Evolutionary conservation across 1,140 invertebrate species (phyloP), one percentile per base, ranked within the genome.

Genomic region (Solenopsis invicta): DNA sequence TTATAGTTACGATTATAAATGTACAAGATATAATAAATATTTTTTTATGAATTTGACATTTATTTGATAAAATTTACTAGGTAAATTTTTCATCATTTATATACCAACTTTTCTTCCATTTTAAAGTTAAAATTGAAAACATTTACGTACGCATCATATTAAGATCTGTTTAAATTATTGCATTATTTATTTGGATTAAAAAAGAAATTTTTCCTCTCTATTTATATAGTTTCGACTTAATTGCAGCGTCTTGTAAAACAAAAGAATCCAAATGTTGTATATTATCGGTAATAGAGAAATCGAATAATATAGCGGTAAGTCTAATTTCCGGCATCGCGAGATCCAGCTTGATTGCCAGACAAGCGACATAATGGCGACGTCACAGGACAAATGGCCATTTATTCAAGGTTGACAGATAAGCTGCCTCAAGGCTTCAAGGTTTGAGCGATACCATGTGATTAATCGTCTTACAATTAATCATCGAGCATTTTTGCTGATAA

Each of bases 391-490:
- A 71, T 59, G 41, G 52, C 16, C 16, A 54, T 86, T 66, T 41
- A 78, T 77, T 78, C 48, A 77, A 50, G 48, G 84, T 13, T 6
- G 13, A 66, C 6, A 78, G 29, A 86, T 77, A 86, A 64, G 24
- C 61, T 13, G 34, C 9, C 18, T 77, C 50, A 52, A 85, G 71
- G 62, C 9, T 54, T 77, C 50, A 52, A 85, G 71, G 62, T 9
- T 41, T 45, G 24, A 37, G 45, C 18, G 16, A 80, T 78, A 66
- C 50, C 48, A 9, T 69, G 29, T 50, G 45, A 54, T 12, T 54
- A 69, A 80, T 80, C 24, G 76, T n/a, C 6, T 16, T 50, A 29
- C 48, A 34, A 69, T 69, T 80, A 48, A 80, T 67, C 77, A 67
- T 3, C 10, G 16, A 29, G n/a, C 4, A 54, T 48, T 66, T 41